Conservation (phyloP, 2,113 vertebrate species). For the Coptodon rendalli region DNA sequence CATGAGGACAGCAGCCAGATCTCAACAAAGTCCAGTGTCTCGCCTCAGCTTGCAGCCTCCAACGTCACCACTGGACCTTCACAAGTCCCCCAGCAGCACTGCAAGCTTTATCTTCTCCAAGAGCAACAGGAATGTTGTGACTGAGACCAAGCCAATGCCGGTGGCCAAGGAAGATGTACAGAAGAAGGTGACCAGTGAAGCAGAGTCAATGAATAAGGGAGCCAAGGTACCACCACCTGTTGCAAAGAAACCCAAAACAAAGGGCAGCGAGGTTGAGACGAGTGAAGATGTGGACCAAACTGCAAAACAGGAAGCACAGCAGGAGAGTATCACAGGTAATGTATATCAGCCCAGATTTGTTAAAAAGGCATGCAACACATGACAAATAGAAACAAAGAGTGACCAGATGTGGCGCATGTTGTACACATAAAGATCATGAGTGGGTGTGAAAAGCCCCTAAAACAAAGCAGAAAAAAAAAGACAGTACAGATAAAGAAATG, state of each 20-base stretch:
- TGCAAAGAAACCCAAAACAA: slow-evolving; percentile 82
- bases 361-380: neutral
- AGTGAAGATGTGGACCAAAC: slow-evolving; percentile 42
- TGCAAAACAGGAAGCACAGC: slow-evolving; percentile 53
- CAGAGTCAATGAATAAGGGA: slow-evolving; percentile 58
- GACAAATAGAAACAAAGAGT: neutral
- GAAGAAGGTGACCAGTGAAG: slow-evolving; percentile 60
- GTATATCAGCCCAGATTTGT: neutral
- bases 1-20: slow-evolving; percentile 77
- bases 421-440: neutral
- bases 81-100: slow-evolving; percentile 78
- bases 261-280: slow-evolving; percentile 36
- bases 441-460: neutral
- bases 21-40: slow-evolving; percentile 28
- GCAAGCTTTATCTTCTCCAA: slow-evolving; percentile 96
- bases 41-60: slow-evolving; percentile 49
- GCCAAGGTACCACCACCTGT: slow-evolving; percentile 86
- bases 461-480: neutral
- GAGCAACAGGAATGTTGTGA: slow-evolving; percentile 78
- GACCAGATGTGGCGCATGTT: neutral
- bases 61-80: slow-evolving; percentile 48
- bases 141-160: slow-evolving; percentile 67
- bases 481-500: neutral
- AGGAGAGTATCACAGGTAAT: slow-evolving; percentile 53
- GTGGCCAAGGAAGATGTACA: slow-evolving; percentile 72